These are phyloP conservation scores for Sericinus montela DNA, from an alignment of 2,888 invertebrate genomes.

Conservation along the genomic window DNA sequence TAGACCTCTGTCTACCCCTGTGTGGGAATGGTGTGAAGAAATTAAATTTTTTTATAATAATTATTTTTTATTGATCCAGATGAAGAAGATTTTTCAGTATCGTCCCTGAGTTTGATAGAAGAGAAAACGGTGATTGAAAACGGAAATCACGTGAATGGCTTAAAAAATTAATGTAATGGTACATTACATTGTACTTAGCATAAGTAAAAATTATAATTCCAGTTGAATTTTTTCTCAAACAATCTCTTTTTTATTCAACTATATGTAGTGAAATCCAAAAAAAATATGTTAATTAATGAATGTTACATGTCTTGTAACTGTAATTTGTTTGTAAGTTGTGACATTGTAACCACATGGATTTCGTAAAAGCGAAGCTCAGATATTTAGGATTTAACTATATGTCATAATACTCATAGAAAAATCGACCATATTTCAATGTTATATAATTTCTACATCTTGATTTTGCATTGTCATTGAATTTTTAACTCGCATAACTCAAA, in stretches of 20 bases:
- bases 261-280: background rate
- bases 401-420: too few species aligned
- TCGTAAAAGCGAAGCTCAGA: too few species aligned
- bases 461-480: too few species aligned
- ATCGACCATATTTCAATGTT: too few species aligned
- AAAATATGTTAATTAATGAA: too few species aligned
- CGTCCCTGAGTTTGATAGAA: slow-evolving; percentile 56
- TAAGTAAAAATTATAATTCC: slow-evolving; percentile 15
- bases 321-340: background rate
- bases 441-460: too few species aligned
- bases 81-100: slow-evolving; percentile 63
- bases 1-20: too few species aligned
- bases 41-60: too few species aligned
- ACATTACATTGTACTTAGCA: background rate
- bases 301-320: too few species aligned
- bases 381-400: too few species aligned
- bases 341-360: background rate
- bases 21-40: too few species aligned
- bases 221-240: background rate
- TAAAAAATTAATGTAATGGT: slow-evolving; percentile 11
- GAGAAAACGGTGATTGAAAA: slow-evolving; percentile 62
- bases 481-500: too few species aligned
- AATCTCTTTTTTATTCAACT: background rate
- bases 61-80: slow-evolving; percentile 41
- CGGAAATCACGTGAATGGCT: slow-evolving; percentile 45